Evolutionary conservation across 2,888 invertebrate species (phyloP).

Genomic region (Halictus quadricinctus): DNA sequence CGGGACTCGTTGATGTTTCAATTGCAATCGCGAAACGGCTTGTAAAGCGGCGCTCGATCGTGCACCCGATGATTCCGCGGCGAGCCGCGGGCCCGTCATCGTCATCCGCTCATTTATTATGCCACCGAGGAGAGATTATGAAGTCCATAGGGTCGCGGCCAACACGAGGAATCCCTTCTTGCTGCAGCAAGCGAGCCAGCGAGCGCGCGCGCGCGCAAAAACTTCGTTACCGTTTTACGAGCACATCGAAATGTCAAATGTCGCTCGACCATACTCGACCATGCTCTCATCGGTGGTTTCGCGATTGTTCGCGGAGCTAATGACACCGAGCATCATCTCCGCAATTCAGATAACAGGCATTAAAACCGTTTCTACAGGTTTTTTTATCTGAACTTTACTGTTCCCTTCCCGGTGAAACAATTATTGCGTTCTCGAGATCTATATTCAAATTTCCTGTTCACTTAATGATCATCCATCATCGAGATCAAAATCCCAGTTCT

Average conservation of each 20-base stretch:
- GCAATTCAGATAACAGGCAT: too few relatives aligned
- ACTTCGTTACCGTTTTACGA: constrained; percentile 7
- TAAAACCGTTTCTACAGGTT: too few relatives aligned
- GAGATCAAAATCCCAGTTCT: too few relatives aligned
- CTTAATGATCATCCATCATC: too few relatives aligned
- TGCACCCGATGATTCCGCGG: not conserved
- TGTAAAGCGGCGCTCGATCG: constrained; percentile 39
- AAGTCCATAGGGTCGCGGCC: constrained; percentile 10
- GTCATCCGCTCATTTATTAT: constrained; percentile 26
- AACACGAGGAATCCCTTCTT: not conserved
- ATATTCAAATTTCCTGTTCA: too few relatives aligned
- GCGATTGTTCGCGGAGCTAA: not conserved
- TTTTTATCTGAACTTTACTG: too few relatives aligned
- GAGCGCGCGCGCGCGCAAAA: not conserved
- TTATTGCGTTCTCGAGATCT: too few relatives aligned
- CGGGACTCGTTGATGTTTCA: constrained; percentile 38
- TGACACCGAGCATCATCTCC: too few relatives aligned
- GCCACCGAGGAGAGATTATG: constrained; percentile 35
- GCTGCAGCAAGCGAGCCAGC: not conserved
- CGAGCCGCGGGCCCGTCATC: not conserved
- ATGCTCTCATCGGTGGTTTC: not conserved
- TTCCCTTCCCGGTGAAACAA: too few relatives aligned
- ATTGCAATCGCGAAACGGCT: constrained; percentile 41
- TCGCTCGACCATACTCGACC: too few relatives aligned
- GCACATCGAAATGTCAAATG: constrained; percentile 5